Evolutionary conservation across 1,140 invertebrate genomes (phyloP).

Genomic region (Microplitis demolitor): DNA sequence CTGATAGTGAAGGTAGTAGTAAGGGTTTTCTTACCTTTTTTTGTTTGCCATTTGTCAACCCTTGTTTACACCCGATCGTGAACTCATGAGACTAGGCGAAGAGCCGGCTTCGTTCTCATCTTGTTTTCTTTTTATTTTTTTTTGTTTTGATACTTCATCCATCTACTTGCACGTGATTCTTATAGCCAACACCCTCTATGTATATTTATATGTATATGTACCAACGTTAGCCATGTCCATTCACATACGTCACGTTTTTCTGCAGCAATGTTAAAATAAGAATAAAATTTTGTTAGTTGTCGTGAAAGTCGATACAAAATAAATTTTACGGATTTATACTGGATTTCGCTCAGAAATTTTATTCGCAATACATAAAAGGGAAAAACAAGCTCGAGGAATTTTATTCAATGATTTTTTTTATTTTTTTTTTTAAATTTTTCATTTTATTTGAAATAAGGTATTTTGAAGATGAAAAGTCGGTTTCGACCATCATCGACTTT

Average conservation of each 20-base stretch:
- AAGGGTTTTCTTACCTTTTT: conserved; percentile 11
- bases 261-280: background rate
- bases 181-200: background rate
- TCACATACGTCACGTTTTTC: background rate
- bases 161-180: conserved; percentile 2
- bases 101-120: background rate
- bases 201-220: background rate
- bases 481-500: conserved; percentile 16
- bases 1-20: too few relatives aligned
- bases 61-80: conserved; percentile 44
- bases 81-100: background rate
- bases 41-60: conserved; percentile 52
- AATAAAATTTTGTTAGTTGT: background rate
- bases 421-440: background rate
- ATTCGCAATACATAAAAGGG: background rate
- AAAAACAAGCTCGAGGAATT: background rate
- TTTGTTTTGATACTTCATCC: conserved; percentile 13
- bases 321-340: background rate
- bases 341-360: background rate
- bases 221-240: background rate
- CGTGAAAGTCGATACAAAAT: background rate
- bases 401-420: background rate
- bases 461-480: conserved; percentile 11
- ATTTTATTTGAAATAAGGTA: conserved; percentile 2
- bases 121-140: background rate